Percentiles rank a stretch among this genome's conserved stretches.
phyloP scores from a whole-genome alignment of 2,888 invertebrate species.

The Stramonita haemastoma region DNA sequence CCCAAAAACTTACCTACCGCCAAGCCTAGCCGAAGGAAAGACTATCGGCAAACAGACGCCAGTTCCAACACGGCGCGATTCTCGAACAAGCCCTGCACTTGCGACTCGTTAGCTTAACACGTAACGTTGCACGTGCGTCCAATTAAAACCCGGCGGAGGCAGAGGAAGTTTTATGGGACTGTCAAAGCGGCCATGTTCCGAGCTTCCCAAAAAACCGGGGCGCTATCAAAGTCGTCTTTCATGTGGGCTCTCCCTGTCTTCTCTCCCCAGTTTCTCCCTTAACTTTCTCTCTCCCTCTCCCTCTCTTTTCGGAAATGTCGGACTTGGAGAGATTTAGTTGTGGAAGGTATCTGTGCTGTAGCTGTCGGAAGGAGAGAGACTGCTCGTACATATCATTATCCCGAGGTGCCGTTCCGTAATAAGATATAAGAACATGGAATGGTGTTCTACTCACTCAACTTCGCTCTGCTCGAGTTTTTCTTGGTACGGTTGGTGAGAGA shows the following conservation, averaged over 20 bases:
- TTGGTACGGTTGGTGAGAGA: no score
- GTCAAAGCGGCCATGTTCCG: not conserved
- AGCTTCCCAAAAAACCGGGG: no score
- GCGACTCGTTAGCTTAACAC: conserved; percentile 4
- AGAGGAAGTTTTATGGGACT: conserved; percentile 11
- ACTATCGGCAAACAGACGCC: not conserved
- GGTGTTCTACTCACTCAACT: not conserved
- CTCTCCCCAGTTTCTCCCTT: not conserved
- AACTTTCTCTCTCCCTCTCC: not conserved
- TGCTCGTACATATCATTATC: no score
- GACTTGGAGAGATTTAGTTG: no score
- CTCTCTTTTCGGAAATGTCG: no score
- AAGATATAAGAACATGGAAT: no score
- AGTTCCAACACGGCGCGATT: not conserved
- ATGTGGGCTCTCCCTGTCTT: not conserved
- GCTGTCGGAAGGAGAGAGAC: no score
- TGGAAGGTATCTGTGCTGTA: no score
- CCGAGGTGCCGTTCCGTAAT: no score
- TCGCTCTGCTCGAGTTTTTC: not conserved
- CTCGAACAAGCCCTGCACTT: conserved; percentile 10
- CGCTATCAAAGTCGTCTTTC: no score
- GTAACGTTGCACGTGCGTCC: conserved; percentile 17
- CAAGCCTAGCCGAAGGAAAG: no score
- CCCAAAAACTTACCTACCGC: no score
- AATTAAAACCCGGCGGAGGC: not conserved